A percentile compares a stretch with the other conserved stretches of the same genome.
Conservation (phyloP, 2,797 vertebrate genomes). For the Phoeniculus purpureus region DNA sequence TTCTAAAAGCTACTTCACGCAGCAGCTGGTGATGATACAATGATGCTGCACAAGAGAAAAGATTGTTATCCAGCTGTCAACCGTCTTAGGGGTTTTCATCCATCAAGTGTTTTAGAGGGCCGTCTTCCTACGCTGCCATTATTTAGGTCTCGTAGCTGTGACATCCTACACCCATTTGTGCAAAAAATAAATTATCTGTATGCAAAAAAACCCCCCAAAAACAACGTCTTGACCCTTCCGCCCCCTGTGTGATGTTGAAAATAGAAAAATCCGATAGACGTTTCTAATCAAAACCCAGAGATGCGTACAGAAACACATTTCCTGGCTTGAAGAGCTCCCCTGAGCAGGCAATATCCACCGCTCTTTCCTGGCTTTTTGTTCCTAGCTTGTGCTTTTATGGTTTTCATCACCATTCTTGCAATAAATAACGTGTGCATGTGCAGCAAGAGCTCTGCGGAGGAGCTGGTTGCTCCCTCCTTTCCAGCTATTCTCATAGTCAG, state of each 20-base stretch:
- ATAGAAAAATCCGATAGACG: background rate
- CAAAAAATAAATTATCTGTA: background rate
- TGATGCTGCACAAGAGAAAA: background rate
- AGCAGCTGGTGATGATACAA: conserved; percentile 40
- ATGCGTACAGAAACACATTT: background rate
- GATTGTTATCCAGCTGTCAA: conserved; percentile 59
- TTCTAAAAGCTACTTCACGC: conserved; percentile 17
- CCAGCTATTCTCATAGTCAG: background rate
- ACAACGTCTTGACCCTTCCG: background rate
- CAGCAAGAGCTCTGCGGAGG: background rate
- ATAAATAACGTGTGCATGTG: background rate
- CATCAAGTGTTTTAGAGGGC: conserved; percentile 28
- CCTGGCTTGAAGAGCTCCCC: background rate
- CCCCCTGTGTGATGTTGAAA: background rate
- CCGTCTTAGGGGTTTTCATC: background rate
- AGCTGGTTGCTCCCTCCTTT: background rate
- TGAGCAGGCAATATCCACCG: background rate
- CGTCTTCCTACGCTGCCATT: background rate
- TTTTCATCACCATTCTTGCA: background rate
- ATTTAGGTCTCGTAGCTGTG: background rate
- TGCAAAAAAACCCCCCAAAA: background rate
- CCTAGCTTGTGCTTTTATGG: background rate
- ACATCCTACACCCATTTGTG: background rate
- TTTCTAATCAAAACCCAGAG: background rate
- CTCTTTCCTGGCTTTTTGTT: background rate